Evolutionary conservation across 2,113 vertebrate genomes (phyloP), one percentile per base, ranked within the genome.

Genomic region (Cynocephalus volans): DNA sequence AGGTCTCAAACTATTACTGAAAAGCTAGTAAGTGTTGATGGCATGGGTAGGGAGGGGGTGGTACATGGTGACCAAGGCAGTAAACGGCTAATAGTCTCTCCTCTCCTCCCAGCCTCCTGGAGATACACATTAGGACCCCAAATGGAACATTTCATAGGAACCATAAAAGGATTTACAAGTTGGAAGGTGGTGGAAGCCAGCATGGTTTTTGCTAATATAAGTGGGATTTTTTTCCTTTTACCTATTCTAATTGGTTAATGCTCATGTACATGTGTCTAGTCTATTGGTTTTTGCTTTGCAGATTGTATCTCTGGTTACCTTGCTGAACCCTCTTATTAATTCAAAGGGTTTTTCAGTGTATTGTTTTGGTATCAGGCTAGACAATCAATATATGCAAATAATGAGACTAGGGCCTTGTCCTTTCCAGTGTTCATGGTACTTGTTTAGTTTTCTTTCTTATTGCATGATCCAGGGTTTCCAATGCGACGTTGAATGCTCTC

Each of bases 401-500:
- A 84, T 17, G 58, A 80, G 70, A 81, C 21, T 0, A 56, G 7
- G 13, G 23, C 0, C 31, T 45, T 91, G 21, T 56, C 12, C 28
- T 84, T 83, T 70, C 5, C 33, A n/a, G 19, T 8, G 12, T 58
- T 96, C n/a, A 33, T 8, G 36, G 26, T 28, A 77, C 48, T 96
- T 48, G 50, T 31, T 91, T 64, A 73, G 33, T 95, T 79, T 83
- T 96, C 36, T 50, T 58, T 73, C 75, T 86, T 65, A 36, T 3
- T 88, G 19, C 10, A 54, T 18, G 17, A 76, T 28, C 36, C 9
- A 6, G 36, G 15, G 54, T 54, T 87, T 67, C 80, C 72, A 23
- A 10, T 18, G 69, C 14, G 80, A 64, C 19, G 70, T 17, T 26
- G 18, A 75, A 85, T n/a, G 83, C 19, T 28, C 36, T 31, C 23